Evolutionary conservation across 2,113 vertebrate genomes (phyloP).

Genomic region (Lophius piscatorius): DNA sequence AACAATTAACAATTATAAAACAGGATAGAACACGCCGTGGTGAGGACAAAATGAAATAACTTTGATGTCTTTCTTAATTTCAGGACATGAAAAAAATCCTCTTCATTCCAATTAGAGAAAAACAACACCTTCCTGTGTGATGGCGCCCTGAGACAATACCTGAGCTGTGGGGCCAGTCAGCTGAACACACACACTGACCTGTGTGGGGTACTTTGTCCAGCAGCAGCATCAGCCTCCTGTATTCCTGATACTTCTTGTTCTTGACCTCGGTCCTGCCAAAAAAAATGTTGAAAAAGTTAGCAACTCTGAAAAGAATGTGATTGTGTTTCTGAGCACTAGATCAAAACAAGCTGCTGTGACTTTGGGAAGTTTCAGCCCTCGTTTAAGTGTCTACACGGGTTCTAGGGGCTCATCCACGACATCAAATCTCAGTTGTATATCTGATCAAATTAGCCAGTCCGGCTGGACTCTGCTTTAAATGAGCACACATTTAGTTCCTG

Average conservation of each 20-base stretch:
- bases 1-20: constrained; percentile 1
- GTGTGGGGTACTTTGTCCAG: constrained; percentile 84
- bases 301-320: constrained; percentile 1
- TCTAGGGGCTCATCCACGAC: too few species aligned
- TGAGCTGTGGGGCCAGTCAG: constrained; percentile 2
- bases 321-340: background rate
- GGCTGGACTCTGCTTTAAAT: too few species aligned
- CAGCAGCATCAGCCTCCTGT: constrained; percentile 76
- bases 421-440: too few species aligned
- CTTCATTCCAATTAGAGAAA: constrained; percentile 4
- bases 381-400: background rate
- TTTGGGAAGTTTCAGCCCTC: background rate
- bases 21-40: background rate
- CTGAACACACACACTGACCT: constrained; percentile 77
- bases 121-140: constrained; percentile 1
- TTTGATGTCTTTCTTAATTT: too few species aligned
- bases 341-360: background rate
- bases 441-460: too few species aligned
- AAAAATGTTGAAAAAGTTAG: constrained; percentile 5
- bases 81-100: too few species aligned
- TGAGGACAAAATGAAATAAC: too few species aligned
- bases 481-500: too few species aligned
- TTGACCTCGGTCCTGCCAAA: constrained; percentile 61
- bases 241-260: constrained; percentile 74
- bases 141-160: constrained; percentile 6